A percentile compares a stretch with the other conserved stretches of the same genome.
Conservation (phyloP, 2,113 vertebrate species). For the Jacana jacana region DNA sequence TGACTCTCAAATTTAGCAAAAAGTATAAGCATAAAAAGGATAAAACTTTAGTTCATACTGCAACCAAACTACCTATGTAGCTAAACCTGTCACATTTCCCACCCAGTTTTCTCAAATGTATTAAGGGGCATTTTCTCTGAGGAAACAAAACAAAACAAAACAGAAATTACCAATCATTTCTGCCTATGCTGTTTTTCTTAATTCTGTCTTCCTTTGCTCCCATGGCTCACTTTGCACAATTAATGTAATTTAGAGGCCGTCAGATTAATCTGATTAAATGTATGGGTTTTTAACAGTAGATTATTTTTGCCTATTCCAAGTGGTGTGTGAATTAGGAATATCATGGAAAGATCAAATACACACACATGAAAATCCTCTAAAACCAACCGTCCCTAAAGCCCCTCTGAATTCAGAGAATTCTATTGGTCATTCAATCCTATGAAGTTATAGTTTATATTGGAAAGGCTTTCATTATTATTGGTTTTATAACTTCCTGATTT, state of each 20-base stretch:
- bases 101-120: not conserved
- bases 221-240: not conserved
- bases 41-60: not conserved
- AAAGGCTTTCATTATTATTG: not conserved
- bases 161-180: not conserved
- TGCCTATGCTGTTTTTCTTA: not conserved
- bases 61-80: not conserved
- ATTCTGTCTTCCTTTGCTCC: not conserved
- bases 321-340: not conserved
- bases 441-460: not conserved
- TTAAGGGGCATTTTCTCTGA: not conserved
- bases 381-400: accelerated
- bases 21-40: not conserved
- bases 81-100: not conserved
- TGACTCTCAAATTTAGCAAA: not conserved
- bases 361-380: not conserved
- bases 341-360: not conserved
- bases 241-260: not conserved
- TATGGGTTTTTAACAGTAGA: not conserved
- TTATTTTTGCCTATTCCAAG: not conserved
- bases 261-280: not conserved
- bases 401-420: not conserved
- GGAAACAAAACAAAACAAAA: too few species aligned
- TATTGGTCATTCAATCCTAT: not conserved
- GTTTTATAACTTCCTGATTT: not conserved